These are phyloP conservation scores for Camelus bactrianus DNA, from an alignment of 2,113 vertebrate genomes.

Conservation along the genomic window DNA sequence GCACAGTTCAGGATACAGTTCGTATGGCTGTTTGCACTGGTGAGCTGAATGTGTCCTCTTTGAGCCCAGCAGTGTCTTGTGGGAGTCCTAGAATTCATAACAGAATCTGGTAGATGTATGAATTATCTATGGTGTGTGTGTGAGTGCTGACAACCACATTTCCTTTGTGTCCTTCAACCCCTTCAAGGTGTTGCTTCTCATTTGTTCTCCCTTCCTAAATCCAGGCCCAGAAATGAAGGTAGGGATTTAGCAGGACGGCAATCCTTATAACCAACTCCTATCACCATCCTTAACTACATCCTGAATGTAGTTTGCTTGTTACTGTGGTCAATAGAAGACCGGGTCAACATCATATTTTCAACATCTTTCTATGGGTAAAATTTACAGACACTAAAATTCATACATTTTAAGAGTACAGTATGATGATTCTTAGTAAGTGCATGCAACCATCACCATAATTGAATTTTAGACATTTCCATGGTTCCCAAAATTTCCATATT, in stretches of 20 bases:
- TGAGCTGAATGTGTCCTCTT: not conserved
- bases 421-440: not conserved
- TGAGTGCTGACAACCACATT: not conserved
- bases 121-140: not conserved
- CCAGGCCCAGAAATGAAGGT: not conserved
- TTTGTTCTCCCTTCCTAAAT: not conserved
- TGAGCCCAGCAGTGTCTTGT: not conserved
- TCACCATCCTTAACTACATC: not conserved
- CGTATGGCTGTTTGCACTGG: not conserved
- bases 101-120: not conserved
- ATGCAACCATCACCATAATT: not conserved
- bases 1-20: not conserved
- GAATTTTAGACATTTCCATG: not conserved
- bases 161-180: not conserved
- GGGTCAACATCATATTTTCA: not conserved
- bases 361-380: not conserved
- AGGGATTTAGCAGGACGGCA: not conserved
- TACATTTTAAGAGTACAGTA: not conserved
- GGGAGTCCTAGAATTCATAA: not conserved
- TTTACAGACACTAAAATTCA: not conserved
- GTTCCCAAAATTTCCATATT: not conserved
- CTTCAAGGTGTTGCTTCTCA: not conserved
- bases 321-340: not conserved
- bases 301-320: not conserved
- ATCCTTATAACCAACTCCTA: not conserved